Percentiles rank a stretch among this genome's conserved stretches.
Conservation (phyloP, 2,888 invertebrate species). For the Lasioglossum oenotherae region DNA sequence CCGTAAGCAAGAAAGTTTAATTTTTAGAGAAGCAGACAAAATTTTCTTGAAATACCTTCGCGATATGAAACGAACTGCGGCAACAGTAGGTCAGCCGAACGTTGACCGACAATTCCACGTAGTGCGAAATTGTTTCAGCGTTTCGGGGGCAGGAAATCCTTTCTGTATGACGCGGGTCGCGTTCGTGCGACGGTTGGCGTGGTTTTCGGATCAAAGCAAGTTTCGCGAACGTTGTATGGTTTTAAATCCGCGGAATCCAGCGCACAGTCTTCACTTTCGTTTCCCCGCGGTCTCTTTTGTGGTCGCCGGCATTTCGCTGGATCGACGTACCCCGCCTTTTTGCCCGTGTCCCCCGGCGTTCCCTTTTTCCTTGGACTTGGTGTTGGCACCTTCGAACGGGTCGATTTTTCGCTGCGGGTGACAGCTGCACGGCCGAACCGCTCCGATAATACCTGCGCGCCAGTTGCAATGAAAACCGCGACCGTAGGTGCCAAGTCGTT, state of each 20-base stretch:
- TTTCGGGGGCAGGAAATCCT: constrained; percentile 27
- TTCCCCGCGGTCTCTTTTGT: constrained; percentile 17
- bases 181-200: constrained; percentile 40
- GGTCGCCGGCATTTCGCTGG: not conserved
- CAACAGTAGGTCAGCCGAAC: not conserved
- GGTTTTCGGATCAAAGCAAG: constrained; percentile 56
- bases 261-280: constrained; percentile 41
- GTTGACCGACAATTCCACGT: not conserved
- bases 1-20: not conserved
- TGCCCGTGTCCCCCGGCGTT: not conserved
- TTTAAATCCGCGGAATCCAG: constrained; percentile 24
- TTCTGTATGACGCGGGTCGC: constrained; percentile 20
- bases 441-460: constrained; percentile 62
- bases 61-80: not conserved
- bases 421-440: constrained; percentile 68
- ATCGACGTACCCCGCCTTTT: not conserved
- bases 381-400: constrained; percentile 46
- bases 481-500: constrained; percentile 52
- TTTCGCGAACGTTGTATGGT: not conserved
- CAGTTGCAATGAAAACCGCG: constrained; percentile 54
- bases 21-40: not conserved
- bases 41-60: no score
- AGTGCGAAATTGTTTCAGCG: constrained; percentile 36
- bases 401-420: constrained; percentile 65
- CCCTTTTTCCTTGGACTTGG: constrained; percentile 7